These are phyloP conservation scores for Drosophila saltans DNA, from an alignment of 1,140 invertebrate genomes.

Conservation along the genomic window DNA sequence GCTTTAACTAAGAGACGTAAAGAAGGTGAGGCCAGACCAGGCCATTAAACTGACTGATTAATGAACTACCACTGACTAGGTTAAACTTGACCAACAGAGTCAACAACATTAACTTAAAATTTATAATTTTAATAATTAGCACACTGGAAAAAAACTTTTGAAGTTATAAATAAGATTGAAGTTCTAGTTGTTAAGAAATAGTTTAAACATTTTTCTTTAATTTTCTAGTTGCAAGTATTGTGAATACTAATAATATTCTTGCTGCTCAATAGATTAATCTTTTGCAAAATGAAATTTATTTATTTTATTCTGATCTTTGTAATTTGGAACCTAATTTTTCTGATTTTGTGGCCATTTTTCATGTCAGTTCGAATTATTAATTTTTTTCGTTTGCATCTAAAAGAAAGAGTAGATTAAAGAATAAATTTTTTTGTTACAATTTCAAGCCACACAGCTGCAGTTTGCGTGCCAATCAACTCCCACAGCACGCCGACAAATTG, in stretches of 20 bases:
- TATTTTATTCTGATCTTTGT: no score
- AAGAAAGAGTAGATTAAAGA: background rate
- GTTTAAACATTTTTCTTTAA: no score
- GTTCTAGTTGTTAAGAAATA: no score
- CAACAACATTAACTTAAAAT: background rate
- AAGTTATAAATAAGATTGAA: no score
- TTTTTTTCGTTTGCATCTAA: background rate
- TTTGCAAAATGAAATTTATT: no score
- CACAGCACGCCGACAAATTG: slow-evolving; percentile 24
- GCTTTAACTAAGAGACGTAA: slow-evolving; percentile 2
- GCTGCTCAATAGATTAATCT: no score
- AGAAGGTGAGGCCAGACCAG: slow-evolving; percentile 2
- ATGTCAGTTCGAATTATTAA: background rate
- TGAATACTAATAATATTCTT: no score
- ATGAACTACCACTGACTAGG: slow-evolving; percentile 1
- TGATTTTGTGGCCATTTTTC: no score
- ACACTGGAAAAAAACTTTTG: no score
- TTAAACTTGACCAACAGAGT: slow-evolving; percentile 1
- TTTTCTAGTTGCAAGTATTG: no score
- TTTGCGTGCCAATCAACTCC: slow-evolving; percentile 54
- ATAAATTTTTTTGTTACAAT: background rate
- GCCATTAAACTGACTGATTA: slow-evolving; percentile 33
- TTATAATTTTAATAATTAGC: background rate
- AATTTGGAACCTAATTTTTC: no score
- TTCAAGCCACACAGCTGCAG: slow-evolving; percentile 6